Base-by-base conservation (phyloP, 2,797 vertebrate genomes). In the Discoglossus pictus region DNA sequence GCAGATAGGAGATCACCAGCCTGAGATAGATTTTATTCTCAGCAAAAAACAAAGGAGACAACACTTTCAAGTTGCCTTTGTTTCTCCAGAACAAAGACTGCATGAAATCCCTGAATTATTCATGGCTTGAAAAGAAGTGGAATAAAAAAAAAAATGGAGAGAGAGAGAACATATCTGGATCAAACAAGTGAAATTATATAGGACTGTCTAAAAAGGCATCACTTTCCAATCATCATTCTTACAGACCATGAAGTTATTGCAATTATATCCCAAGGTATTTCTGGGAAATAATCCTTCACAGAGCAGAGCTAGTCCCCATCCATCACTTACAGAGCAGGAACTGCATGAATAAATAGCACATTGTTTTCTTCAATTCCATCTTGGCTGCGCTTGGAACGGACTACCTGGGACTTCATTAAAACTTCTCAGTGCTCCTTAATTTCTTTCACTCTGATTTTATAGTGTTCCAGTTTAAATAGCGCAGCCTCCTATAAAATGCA, bases 111-210 rank as follows among this genome's bases (percentile, higher is more conserved):
- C 52, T 36, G 31, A 54, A 54, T 54, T 54, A 54, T 54, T 54
- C 52, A 54, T 54, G 31, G 21, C 34, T 18, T n/a, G 35, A 21
- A 8, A 8, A 8, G 27, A 8, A 8, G 27, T 4, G 27, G 27
- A 8, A 8, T 4, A 31, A 31, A n/a, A n/a, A n/a, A n/a, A n/a
- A n/a, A n/a, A n/a, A n/a, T n/a, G n/a, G n/a, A 35, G 52, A 34
- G 13, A 54, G 21, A n/a, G 52, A 39, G 52, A 54, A 54, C 17
- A 21, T 38, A 18, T 38, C 52, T 54, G 52, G 52, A 54, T 38
- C 31, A 54, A 31, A 31, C 27, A 31, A 21, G 27, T 54, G 16
- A 38, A 54, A 31, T 12, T 54, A 34, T 54, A 13, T 15, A 31
- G 10, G 34, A 35, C 52, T 39, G 52, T 38, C 31, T 54, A 54